Evolutionary conservation across 2,888 invertebrate species (phyloP).

Genomic region (Monoplex corrugatus): DNA sequence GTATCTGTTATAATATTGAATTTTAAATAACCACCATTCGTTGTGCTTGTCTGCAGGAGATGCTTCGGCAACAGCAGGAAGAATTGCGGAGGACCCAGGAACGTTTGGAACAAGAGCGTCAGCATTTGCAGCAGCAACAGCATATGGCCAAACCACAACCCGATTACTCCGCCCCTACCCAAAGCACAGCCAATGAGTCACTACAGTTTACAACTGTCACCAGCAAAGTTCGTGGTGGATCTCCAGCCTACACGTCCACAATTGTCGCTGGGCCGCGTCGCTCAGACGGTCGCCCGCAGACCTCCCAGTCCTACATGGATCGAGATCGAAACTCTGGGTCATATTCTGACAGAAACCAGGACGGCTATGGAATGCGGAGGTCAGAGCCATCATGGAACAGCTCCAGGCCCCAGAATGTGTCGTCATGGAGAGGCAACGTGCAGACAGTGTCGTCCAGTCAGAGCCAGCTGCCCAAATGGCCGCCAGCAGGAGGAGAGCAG

Average conservation of each 20-base stretch:
- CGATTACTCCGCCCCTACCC: background rate
- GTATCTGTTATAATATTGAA: background rate
- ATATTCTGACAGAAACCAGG: background rate
- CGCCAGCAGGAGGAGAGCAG: background rate
- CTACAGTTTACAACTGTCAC: constrained; percentile 48
- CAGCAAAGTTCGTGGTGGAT: constrained; percentile 47
- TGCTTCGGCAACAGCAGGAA: constrained; percentile 67
- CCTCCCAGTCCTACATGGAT: background rate
- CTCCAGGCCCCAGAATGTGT: background rate
- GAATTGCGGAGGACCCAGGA: constrained; percentile 65
- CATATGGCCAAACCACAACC: background rate
- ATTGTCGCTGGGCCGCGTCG: constrained; percentile 34
- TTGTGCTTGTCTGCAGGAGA: constrained; percentile 60
- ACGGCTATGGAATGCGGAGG: constrained; percentile 28
- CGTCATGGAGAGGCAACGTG: constrained; percentile 10
- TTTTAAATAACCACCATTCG: background rate
- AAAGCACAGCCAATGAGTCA: background rate
- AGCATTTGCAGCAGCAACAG: constrained; percentile 41
- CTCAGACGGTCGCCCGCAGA: constrained; percentile 4
- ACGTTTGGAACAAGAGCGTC: constrained; percentile 60
- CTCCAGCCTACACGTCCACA: constrained; percentile 49
- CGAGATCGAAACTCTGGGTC: background rate
- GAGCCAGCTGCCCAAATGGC: constrained; percentile 36
- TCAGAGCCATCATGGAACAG: constrained; percentile 29
- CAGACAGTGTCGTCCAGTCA: constrained; percentile 20